These are phyloP conservation scores for Drosophila anomelani DNA, from an alignment of 2,888 invertebrate species.

Conservation along the genomic window DNA sequence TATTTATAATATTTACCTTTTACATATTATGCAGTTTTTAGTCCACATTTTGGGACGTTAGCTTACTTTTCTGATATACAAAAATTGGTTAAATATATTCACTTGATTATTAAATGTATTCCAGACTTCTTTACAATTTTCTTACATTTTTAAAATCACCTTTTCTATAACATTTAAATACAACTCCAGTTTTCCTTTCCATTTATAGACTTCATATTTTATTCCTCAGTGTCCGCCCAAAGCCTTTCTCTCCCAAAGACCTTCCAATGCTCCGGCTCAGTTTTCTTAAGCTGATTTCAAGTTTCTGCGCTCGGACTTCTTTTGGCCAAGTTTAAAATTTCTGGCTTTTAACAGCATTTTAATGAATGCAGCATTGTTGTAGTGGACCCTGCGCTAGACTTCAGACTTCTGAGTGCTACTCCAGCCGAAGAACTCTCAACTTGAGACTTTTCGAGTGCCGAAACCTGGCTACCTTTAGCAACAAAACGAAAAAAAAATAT, in stretches of 20 bases:
- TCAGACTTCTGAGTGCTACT: constrained; percentile 42
- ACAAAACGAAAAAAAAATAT: background rate
- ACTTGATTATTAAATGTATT: too few species aligned
- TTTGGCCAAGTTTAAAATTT: constrained; percentile 40
- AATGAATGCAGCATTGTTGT: constrained; percentile 60
- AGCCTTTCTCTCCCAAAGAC: constrained; percentile 20
- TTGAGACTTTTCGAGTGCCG: constrained; percentile 43
- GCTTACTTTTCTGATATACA: too few species aligned
- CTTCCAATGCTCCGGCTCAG: constrained; percentile 34
- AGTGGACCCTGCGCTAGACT: constrained; percentile 28
- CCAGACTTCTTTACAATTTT: too few species aligned
- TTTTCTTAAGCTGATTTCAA: constrained; percentile 74
- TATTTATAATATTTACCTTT: too few species aligned
- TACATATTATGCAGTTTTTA: too few species aligned
- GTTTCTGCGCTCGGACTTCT: constrained; percentile 44
- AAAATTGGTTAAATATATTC: too few species aligned
- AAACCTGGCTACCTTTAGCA: constrained; percentile 8
- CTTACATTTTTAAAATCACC: too few species aligned
- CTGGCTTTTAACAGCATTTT: constrained; percentile 53
- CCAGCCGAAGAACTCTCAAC: constrained; percentile 34
- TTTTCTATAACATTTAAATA: too few species aligned
- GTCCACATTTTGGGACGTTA: too few species aligned
- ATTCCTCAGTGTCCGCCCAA: constrained; percentile 8
- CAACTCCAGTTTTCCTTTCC: too few species aligned
- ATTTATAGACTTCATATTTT: too few species aligned